Conservation (phyloP, 2,113 vertebrate species). For the Cavia aperea region DNA sequence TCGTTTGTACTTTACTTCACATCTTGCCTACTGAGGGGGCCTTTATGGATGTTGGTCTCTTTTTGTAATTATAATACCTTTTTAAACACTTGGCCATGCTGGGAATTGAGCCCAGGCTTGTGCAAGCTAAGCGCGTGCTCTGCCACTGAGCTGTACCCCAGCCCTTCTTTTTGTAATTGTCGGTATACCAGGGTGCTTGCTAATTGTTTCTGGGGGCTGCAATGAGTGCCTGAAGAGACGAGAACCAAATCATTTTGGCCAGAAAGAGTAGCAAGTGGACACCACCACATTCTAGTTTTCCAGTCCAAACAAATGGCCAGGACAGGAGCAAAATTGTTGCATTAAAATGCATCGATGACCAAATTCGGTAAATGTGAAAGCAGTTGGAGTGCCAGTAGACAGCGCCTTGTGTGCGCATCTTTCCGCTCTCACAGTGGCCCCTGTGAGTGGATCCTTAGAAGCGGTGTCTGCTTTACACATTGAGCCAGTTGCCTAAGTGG, state of each 20-base stretch:
- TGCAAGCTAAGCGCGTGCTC: neutral
- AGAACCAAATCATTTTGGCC: neutral
- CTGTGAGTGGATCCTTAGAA: neutral
- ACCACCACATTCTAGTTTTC: neutral
- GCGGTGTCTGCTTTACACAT: neutral
- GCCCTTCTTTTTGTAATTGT: too few relatives aligned
- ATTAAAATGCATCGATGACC: neutral
- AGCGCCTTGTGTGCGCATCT: neutral
- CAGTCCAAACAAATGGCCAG: neutral
- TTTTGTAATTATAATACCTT: neutral
- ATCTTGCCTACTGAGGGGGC: neutral
- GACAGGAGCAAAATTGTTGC: neutral
- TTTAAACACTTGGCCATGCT: neutral
- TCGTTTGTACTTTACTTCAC: neutral
- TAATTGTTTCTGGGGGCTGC: too few relatives aligned
- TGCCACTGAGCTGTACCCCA: neutral
- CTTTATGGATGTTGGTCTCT: neutral
- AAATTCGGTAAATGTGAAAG: neutral
- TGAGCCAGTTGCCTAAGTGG: neutral
- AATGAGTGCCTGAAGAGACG: neutral
- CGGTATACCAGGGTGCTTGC: too few relatives aligned
- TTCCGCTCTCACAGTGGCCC: neutral
- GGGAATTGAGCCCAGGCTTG: neutral
- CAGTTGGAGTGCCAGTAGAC: neutral
- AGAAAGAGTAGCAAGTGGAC: neutral